Base-by-base conservation (phyloP, 2,797 vertebrate species). In the Taenioides sp. region DNA sequence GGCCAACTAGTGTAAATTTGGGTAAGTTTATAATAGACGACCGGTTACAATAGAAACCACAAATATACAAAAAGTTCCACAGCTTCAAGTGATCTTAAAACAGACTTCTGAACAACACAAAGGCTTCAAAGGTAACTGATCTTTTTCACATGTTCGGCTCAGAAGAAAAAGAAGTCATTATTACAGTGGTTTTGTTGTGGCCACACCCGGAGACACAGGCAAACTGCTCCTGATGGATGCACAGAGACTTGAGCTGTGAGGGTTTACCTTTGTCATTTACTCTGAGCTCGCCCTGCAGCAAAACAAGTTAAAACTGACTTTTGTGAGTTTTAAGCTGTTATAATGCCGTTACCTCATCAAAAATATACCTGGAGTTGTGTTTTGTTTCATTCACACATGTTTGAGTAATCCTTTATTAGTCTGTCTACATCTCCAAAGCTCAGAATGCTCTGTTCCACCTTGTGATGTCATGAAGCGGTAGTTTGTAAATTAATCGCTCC, bases 41-140 rank as follows among this genome's bases (percentile, higher is more conserved):
- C 65, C 61, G 72, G 31, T 63, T 73, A 71, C 77, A 80, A 66
- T 77, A 72, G 72, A 82, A 85, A 69, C 55, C 25, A 73, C 72
- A 73, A 17, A 43, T 18, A 16, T 40, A 73, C 74, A 27, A 73
- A 31, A 60, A 31, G 67, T 69, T 80, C 69, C 31, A 67, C 4
- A 12, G 75, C 70, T 64, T n/a, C 20, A 43, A 78, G 69, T 69
- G 59, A 72, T 72, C 49, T 62, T 47, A 64, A 66, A 18, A 73
- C 65, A 64, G 66, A 75, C 37, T 49, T 76, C 65, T 69, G 65
- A 49, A 69, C 54, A 74, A 27, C 78, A 88, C 77, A 80, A 84
- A 76, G 79, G 65, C 73, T 82, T 89, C 82, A 85, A 87, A 87
- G 84, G 75, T 79, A 54, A 83, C 69, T 70, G 52, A 75, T 76